Percentiles rank a stretch among this genome's conserved stretches.
phyloP scores from a whole-genome alignment of 2,888 invertebrate genomes.

The Troides aeacus region DNA sequence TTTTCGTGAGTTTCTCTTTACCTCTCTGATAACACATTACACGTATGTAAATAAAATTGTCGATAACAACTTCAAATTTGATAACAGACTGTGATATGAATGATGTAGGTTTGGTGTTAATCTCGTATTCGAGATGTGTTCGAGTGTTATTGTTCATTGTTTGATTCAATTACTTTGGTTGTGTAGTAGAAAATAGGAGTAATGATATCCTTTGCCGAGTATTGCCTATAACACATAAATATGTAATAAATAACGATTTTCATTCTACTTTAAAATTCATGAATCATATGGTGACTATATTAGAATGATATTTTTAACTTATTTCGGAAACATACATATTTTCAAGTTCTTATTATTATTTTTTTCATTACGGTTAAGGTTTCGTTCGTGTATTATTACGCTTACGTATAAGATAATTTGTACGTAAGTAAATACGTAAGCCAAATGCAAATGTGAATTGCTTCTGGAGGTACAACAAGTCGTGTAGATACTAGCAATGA shows the following conservation, averaged over 20 bases:
- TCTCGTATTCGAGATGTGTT: background rate
- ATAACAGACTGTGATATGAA: constrained; percentile 21
- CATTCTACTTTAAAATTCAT: background rate
- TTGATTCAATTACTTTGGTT: background rate
- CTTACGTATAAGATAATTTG: background rate
- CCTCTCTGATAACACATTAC: too few species aligned
- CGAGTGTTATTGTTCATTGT: background rate
- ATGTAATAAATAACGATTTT: background rate
- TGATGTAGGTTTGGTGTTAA: background rate
- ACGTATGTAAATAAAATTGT: background rate
- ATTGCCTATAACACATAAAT: background rate
- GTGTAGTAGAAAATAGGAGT: background rate
- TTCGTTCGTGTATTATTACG: background rate
- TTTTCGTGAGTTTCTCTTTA: too few species aligned
- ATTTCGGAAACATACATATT: background rate
- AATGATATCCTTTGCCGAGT: background rate
- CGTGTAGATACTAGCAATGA: background rate
- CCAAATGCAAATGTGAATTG: background rate
- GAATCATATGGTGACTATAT: constrained; percentile 19
- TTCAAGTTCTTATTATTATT: background rate
- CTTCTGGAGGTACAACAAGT: background rate
- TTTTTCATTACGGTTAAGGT: background rate
- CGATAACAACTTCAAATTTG: background rate
- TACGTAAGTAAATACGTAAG: constrained; percentile 1
- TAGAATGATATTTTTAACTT: constrained; percentile 6